Base-by-base conservation (phyloP, 2,113 vertebrate species). In the Dicaeum eximium region DNA sequence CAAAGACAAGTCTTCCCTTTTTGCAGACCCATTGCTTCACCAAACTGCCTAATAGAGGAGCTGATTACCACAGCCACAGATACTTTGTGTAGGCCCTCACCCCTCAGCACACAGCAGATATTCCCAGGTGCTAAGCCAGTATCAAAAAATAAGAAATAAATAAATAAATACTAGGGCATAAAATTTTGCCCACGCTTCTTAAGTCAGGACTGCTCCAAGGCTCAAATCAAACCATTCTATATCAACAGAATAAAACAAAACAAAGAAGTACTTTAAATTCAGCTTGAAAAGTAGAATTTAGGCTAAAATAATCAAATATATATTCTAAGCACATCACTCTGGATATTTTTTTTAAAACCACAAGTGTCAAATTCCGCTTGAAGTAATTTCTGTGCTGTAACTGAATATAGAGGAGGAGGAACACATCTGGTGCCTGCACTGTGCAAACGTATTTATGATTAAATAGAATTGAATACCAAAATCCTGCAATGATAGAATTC, bases 361-460 rank as follows among this genome's bases (percentile, higher is more conserved):
- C 56, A 90, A 93, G 80, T 86, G 28, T 71, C 47, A 92, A 90
- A 92, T 77, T 72, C 73, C 24, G 38, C 64, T 88, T 81, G 56
- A 86, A 94, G 75, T 90, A 77, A 83, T 93, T 92, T 94, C 71
- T 93, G 51, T 42, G 48, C 54, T 66, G 20, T 72, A 86, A 94
- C 69, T 84, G 85, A 95, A 93, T 60, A 86, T 8, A 90, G 85
- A 88, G 48, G 47, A 92, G 71, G 51, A 92, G 31, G 82, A 93
- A 88, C 93, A 95, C 94, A 96, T 94, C 92, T 96, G 94, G 88
- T 96, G 92, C 79, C 79, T 80, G 64, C 37, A 54, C 69, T 94
- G 72, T 88, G 88, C 90, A 93, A 92, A 80, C 2, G 15, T 94
- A 88, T 78, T 92, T 96, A 78, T 94, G 91, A 94, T 93, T 94